phyloP scores from a whole-genome alignment of 2,797 vertebrate genomes.

The Sandelia bainsii region DNA sequence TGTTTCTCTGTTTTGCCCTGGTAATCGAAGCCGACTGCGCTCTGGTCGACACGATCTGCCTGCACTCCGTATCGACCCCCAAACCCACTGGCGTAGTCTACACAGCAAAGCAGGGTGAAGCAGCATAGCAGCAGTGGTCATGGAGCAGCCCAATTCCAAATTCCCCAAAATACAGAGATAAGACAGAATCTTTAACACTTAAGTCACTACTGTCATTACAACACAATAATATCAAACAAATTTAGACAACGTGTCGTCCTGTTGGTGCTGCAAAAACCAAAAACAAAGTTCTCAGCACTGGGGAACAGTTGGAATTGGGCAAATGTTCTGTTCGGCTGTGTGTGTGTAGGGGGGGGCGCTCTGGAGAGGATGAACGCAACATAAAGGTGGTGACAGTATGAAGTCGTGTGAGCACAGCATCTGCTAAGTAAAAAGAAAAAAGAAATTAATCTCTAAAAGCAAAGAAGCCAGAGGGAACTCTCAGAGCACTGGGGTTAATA shows the following conservation, averaged over 20 bases:
- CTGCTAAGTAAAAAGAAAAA: not conserved
- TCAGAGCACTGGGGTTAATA: not conserved
- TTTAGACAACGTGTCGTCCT: not conserved
- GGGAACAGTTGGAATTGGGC: slow-evolving; percentile 39
- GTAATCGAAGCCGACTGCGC: slow-evolving; percentile 93
- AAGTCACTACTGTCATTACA: not conserved
- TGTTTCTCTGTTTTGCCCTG: slow-evolving; percentile 93
- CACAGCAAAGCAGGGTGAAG: slow-evolving; percentile 60
- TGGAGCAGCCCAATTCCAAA: slow-evolving; percentile 43
- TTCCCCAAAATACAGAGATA: not conserved
- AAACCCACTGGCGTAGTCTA: slow-evolving; percentile 94
- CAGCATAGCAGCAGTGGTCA: slow-evolving; percentile 29
- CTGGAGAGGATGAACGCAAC: slow-evolving; percentile 20
- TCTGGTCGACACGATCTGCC: slow-evolving; percentile 89
- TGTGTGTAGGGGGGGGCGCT: not conserved
- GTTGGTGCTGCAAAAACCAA: not conserved
- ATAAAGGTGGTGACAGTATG: slow-evolving; percentile 9
- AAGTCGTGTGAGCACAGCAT: slow-evolving; percentile 19
- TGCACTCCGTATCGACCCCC: slow-evolving; percentile 93
- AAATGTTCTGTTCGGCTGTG: not conserved
- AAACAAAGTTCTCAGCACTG: not conserved
- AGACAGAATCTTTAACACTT: not conserved
- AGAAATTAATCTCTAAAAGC: not conserved
- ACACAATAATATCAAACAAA: not conserved
- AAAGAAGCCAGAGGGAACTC: not conserved